Base-by-base conservation (phyloP, 1,140 invertebrate genomes). In the Agrypnia vestita region DNA sequence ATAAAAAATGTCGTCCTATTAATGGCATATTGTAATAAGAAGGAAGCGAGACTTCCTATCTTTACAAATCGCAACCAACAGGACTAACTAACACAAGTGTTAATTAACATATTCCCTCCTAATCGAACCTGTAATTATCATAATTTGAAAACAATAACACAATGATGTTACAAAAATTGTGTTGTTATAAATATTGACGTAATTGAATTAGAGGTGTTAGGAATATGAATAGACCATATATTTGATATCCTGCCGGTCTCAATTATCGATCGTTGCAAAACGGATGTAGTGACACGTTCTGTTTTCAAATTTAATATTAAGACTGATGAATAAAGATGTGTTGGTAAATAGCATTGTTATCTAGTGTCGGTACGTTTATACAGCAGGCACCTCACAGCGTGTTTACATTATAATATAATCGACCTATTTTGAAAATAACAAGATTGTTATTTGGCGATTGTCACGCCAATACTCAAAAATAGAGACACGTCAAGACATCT, bases 101-200 rank as follows among this genome's bases (percentile, higher is more conserved):
- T 49, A 4, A 71, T 71, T 71, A 53, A 11, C 67, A 71, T 71
- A 25, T 21, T 15, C 35, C 11, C 43, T 9, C n/a, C 44, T 43
- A 13, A 3, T 43, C 35, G 17, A 53, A 19, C 15, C 8, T 15
- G 17, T 51, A 35, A 17, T 53, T 71, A 71, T 12, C 67, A 71
- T 71, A 49, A 71, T 71, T 35, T 51, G 21, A 71, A 71, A 35
- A 71, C 67, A 71, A 71, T 53, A 71, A 71, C 7, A 49, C 46
- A 51, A 51, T 49, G 17, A 35, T 71, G 12, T 71, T 71, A 51
- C 9, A 35, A 53, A 71, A 51, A 71, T 51, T 71, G 67, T 19
- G 51, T 71, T 25, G 49, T 71, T 71, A 71, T 71, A 71, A 71
- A 71, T 71, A 71, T 71, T 71, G 67, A 71, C 67, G 46, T 71